These are phyloP conservation scores for Atherix ibis DNA, from an alignment of 2,888 invertebrate species.

Conservation along the genomic window DNA sequence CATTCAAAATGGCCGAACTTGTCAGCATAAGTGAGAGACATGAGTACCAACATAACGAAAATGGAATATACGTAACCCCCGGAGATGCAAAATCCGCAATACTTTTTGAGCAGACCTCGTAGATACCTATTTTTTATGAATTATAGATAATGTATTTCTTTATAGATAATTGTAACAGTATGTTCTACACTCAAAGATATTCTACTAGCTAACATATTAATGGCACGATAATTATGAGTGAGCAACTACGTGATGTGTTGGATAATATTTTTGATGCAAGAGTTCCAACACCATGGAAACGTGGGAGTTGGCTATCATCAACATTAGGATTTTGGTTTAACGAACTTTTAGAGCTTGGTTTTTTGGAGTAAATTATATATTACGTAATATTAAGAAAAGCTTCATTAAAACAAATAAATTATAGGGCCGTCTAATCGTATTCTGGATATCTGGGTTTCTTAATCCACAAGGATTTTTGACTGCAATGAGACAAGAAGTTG, in stretches of 20 bases:
- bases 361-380: constrained; percentile 66
- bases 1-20: no score
- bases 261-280: constrained; percentile 78
- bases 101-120: no score
- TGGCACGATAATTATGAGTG: constrained; percentile 83
- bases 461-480: constrained; percentile 86
- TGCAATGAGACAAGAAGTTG: constrained; percentile 84
- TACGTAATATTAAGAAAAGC: constrained; percentile 49
- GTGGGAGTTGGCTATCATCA: constrained; percentile 68
- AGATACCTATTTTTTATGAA: not conserved
- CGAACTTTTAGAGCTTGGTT: constrained; percentile 67
- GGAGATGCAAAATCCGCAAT: no score
- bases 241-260: constrained; percentile 66
- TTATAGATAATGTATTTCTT: constrained; percentile 1
- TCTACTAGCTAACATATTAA: constrained; percentile 71
- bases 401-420: not conserved
- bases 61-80: no score
- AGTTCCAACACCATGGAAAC: constrained; percentile 57
- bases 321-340: constrained; percentile 86
- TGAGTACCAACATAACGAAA: no score
- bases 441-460: constrained; percentile 91
- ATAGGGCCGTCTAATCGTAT: constrained; percentile 46
- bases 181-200: constrained; percentile 57
- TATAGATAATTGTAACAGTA: constrained; percentile 36
- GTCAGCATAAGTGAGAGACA: no score